These are phyloP conservation scores for Anastrepha ludens DNA, from an alignment of 1,140 invertebrate genomes.

Conservation along the genomic window DNA sequence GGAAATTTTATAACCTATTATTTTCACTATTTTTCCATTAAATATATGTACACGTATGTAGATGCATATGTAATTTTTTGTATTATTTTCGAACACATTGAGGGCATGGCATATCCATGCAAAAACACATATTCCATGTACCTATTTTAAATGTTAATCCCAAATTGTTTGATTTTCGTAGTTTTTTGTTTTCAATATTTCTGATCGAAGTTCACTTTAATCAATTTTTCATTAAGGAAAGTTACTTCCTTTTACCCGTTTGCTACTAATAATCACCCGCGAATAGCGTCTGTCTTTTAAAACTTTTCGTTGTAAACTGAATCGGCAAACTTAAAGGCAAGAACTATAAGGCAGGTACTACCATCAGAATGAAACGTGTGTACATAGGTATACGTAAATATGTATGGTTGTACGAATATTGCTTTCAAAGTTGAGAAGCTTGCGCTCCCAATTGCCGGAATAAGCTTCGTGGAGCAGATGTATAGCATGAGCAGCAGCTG, in stretches of 20 bases:
- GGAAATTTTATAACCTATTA: no score
- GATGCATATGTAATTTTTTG: not conserved
- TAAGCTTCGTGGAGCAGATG: constrained; percentile 40
- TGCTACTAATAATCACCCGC: constrained; percentile 24
- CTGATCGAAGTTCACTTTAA: not conserved
- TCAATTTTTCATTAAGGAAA: not conserved
- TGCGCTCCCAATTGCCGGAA: constrained; percentile 26
- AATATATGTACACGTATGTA: not conserved
- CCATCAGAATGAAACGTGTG: not conserved
- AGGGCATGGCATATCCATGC: not conserved
- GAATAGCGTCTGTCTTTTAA: constrained; percentile 55
- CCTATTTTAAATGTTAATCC: constrained; percentile 3
- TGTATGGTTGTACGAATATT: not conserved
- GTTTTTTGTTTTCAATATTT: constrained; percentile 3
- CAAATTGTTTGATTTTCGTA: not conserved
- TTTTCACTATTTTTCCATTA: no score
- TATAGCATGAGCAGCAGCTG: constrained; percentile 16
- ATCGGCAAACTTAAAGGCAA: constrained; percentile 21
- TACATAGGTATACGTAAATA: not conserved
- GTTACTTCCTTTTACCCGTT: not conserved
- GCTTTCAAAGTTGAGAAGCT: constrained; percentile 16
- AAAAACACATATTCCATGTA: not conserved
- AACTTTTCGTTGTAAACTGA: constrained; percentile 59
- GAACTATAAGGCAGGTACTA: constrained; percentile 24
- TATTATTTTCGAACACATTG: not conserved